These are phyloP conservation scores for Corythoichthys haematopterus DNA, from an alignment of 2,113 vertebrate genomes.

Conservation along the genomic window DNA sequence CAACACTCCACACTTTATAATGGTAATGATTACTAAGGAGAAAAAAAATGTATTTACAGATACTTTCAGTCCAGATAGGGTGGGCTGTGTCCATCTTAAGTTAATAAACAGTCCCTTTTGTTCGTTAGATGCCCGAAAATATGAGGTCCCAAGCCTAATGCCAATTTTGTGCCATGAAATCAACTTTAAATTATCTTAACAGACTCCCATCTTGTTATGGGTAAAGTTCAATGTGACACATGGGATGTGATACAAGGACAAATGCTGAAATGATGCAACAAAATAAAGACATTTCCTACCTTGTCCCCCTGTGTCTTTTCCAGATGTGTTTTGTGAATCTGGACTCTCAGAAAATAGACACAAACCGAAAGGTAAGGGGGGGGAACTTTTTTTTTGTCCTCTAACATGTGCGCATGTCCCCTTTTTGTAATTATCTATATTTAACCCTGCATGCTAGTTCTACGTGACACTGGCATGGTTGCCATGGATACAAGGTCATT, in stretches of 20 bases:
- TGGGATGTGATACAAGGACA: not conserved
- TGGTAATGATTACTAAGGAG: too few relatives aligned
- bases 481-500: slow-evolving; percentile 57
- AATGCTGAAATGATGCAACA: not conserved
- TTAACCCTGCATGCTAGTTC: slow-evolving; percentile 17
- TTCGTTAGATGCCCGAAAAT: not conserved
- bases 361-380: slow-evolving; percentile 71
- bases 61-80: not conserved
- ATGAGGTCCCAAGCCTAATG: not conserved
- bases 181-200: not conserved
- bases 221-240: not conserved
- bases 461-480: slow-evolving; percentile 28
- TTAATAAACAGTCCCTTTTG: not conserved
- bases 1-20: too few relatives aligned
- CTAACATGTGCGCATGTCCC: not conserved
- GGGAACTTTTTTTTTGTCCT: not conserved
- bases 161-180: not conserved
- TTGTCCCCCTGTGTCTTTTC: slow-evolving; percentile 18
- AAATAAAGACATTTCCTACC: not conserved
- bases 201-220: not conserved
- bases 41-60: not conserved
- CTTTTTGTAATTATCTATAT: slow-evolving; percentile 18
- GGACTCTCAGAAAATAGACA: slow-evolving; percentile 77
- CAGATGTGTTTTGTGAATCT: slow-evolving; percentile 95
- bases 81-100: not conserved